phyloP scores from a whole-genome alignment of 1,140 invertebrate genomes.

The Achatina immaculata region DNA sequence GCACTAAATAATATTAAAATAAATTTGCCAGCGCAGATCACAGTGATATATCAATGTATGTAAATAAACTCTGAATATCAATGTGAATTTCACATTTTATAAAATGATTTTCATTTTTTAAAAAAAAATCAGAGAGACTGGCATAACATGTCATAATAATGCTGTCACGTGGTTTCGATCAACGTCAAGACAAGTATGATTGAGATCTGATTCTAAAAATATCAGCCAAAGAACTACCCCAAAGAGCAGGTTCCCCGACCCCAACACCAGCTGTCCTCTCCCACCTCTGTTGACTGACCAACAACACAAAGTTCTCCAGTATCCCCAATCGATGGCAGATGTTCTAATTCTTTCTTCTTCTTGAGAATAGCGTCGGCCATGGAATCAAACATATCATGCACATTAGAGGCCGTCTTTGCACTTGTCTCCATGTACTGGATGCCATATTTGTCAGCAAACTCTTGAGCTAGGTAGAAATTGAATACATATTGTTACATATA shows the following conservation, averaged over 20 bases:
- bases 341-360: not conserved
- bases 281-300: not conserved
- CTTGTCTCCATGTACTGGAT: constrained; percentile 20
- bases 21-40: too few relatives aligned
- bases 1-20: too few relatives aligned
- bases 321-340: not conserved
- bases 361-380: constrained; percentile 13
- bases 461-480: not conserved
- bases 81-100: too few relatives aligned
- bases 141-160: too few relatives aligned
- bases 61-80: too few relatives aligned
- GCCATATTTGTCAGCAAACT: constrained; percentile 5
- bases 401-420: not conserved
- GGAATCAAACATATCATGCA: not conserved
- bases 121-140: too few relatives aligned
- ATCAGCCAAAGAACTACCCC: not conserved
- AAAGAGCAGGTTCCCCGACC: not conserved
- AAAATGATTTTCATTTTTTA: too few relatives aligned
- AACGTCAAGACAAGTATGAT: too few relatives aligned
- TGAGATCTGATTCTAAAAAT: too few relatives aligned
- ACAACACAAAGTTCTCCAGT: not conserved
- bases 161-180: too few relatives aligned
- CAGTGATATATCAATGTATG: too few relatives aligned
- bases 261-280: not conserved
- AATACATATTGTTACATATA: too few relatives aligned